Conservation (phyloP, 2,888 invertebrate genomes). For the Sinopyrophorus schimmeli region DNA sequence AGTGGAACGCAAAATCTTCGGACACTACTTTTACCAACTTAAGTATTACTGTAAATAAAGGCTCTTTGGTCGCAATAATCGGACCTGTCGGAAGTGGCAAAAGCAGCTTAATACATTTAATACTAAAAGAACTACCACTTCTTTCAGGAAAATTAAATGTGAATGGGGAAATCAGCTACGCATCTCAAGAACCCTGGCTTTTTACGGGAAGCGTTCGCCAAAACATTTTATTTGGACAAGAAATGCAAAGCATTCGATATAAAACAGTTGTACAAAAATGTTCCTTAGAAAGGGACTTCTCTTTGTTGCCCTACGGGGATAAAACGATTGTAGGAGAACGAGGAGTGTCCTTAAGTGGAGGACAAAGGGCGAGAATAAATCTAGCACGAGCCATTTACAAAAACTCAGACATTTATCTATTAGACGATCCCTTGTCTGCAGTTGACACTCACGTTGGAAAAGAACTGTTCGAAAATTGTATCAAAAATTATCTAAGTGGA, state of each 20-base stretch:
- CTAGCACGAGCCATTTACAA: constrained; percentile 67
- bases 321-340: constrained; percentile 78
- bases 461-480: constrained; percentile 71
- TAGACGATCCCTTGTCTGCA: constrained; percentile 77
- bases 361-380: constrained; percentile 72
- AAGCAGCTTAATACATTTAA: constrained; percentile 63
- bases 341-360: constrained; percentile 75
- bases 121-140: constrained; percentile 73
- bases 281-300: constrained; percentile 70
- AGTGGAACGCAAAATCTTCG: constrained; percentile 57
- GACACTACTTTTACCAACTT: constrained; percentile 57
- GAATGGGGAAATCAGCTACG: constrained; percentile 71
- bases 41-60: constrained; percentile 53
- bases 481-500: constrained; percentile 62
- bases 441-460: constrained; percentile 73
- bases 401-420: constrained; percentile 72
- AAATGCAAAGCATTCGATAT: constrained; percentile 66
- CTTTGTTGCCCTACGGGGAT: constrained; percentile 73
- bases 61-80: constrained; percentile 63
- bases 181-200: constrained; percentile 84
- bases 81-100: constrained; percentile 75
- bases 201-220: constrained; percentile 69
- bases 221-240: constrained; percentile 81
- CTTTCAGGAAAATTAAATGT: constrained; percentile 62
- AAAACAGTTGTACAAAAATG: constrained; percentile 68